A percentile compares a stretch with the other conserved stretches of the same genome.
phyloP scores from a whole-genome alignment of 2,888 invertebrate genomes.

The Mythimna ferrago region DNA sequence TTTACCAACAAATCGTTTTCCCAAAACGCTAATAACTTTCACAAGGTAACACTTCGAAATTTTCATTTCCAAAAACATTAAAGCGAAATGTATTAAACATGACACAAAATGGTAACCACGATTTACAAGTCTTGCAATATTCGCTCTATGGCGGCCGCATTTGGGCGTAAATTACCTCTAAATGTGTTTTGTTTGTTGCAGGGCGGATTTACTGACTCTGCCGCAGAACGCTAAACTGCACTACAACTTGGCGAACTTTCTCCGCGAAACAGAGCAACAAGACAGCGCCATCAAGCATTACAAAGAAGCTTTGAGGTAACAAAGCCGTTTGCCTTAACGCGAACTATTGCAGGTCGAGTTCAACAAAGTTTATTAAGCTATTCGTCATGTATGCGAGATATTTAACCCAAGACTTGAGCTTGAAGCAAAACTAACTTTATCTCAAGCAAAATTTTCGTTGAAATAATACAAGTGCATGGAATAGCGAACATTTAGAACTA shows the following conservation, averaged over 20 bases:
- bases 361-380: conserved; percentile 60
- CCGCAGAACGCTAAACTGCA: conserved; percentile 98
- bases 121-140: conserved; percentile 72
- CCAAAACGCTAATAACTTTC: conserved; percentile 58
- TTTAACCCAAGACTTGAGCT: conserved; percentile 47
- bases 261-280: conserved; percentile 94
- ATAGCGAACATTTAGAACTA: conserved; percentile 13
- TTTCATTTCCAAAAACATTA: conserved; percentile 67
- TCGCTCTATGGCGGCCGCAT: conserved; percentile 71
- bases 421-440: conserved; percentile 42
- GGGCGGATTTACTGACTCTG: conserved; percentile 94
- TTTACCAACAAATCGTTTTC: conserved; percentile 56
- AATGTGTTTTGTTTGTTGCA: conserved; percentile 90
- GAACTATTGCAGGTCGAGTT: conserved; percentile 56
- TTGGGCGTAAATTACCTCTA: conserved; percentile 77
- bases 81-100: conserved; percentile 62
- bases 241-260: conserved; percentile 97
- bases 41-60: conserved; percentile 51
- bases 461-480: conserved; percentile 37
- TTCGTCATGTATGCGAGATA: conserved; percentile 64
- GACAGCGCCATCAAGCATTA: conserved; percentile 95
- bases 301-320: conserved; percentile 94
- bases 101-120: conserved; percentile 63
- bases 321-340: conserved; percentile 68
- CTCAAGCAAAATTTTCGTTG: conserved; percentile 41